These are phyloP conservation scores for Megaustenia siamemsis DNA, from an alignment of 2,888 invertebrate species.

Conservation along the genomic window DNA sequence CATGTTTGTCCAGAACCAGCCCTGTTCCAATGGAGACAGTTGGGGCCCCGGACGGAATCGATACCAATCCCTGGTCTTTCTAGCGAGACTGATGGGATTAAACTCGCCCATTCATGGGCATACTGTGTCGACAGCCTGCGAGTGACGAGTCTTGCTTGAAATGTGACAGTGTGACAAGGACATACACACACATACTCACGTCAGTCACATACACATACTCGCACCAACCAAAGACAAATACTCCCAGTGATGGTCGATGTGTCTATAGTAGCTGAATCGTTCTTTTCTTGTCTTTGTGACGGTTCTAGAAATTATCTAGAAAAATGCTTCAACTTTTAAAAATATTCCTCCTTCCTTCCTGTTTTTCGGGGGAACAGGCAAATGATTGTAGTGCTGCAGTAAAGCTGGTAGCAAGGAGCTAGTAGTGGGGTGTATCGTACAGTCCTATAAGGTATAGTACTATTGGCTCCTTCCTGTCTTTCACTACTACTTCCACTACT, in stretches of 20 bases:
- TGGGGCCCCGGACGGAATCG: constrained; percentile 10
- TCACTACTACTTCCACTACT: background rate
- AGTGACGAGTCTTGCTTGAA: constrained; percentile 1
- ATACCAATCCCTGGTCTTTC: constrained; percentile 37
- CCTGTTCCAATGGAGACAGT: background rate
- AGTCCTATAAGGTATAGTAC: too few relatives aligned
- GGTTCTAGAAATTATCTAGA: background rate
- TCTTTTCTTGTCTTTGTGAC: background rate
- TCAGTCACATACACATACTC: background rate
- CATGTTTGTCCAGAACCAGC: constrained; percentile 20
- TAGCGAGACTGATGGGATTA: constrained; percentile 49
- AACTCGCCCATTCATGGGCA: background rate
- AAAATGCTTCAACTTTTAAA: constrained; percentile 25
- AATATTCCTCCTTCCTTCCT: background rate
- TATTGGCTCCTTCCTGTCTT: too few relatives aligned
- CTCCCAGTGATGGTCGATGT: too few relatives aligned
- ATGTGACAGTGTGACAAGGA: background rate
- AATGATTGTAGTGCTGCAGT: too few relatives aligned
- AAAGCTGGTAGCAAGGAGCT: too few relatives aligned
- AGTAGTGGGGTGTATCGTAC: too few relatives aligned
- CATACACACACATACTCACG: background rate
- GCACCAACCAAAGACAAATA: too few relatives aligned
- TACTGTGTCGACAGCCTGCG: background rate
- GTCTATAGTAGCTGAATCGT: too few relatives aligned
- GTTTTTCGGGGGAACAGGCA: too few relatives aligned